Conservation (phyloP, 2,797 vertebrate species). For the Hephaestus fuliginosus region DNA sequence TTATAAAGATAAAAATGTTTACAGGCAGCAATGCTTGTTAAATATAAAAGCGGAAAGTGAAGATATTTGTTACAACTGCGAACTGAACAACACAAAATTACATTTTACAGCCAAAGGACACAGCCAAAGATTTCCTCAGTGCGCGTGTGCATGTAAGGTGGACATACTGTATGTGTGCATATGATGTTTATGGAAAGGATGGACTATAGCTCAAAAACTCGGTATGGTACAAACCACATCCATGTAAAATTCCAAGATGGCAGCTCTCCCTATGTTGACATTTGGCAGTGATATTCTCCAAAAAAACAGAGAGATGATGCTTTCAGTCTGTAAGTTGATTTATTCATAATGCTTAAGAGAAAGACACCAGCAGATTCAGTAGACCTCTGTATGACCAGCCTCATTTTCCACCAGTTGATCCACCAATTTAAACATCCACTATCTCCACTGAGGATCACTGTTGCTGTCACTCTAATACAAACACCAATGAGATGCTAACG, state of each 20-base stretch:
- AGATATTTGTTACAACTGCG: conserved; percentile 25
- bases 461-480: neutral
- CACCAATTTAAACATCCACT: conserved; percentile 8
- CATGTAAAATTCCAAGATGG: neutral
- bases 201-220: neutral
- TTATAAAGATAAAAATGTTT: conserved; percentile 9
- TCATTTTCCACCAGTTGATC: conserved; percentile 9
- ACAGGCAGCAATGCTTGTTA: neutral
- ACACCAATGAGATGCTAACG: conserved; percentile 16
- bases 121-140: neutral
- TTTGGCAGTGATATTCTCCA: conserved; percentile 16
- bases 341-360: conserved; percentile 14
- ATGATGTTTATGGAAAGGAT: neutral
- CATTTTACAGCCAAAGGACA: conserved; percentile 11
- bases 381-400: neutral
- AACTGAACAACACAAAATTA: conserved; percentile 46
- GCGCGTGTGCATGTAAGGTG: neutral
- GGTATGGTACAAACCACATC: neutral
- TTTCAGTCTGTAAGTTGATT: neutral
- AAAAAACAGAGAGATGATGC: neutral
- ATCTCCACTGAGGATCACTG: conserved; percentile 2
- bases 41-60: neutral
- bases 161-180: neutral
- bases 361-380: conserved; percentile 10
- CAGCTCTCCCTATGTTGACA: neutral